A percentile compares a stretch with the other conserved stretches of the same genome.
phyloP scores from a whole-genome alignment of 2,888 invertebrate genomes.

The Xanthostigma xanthostigma region DNA sequence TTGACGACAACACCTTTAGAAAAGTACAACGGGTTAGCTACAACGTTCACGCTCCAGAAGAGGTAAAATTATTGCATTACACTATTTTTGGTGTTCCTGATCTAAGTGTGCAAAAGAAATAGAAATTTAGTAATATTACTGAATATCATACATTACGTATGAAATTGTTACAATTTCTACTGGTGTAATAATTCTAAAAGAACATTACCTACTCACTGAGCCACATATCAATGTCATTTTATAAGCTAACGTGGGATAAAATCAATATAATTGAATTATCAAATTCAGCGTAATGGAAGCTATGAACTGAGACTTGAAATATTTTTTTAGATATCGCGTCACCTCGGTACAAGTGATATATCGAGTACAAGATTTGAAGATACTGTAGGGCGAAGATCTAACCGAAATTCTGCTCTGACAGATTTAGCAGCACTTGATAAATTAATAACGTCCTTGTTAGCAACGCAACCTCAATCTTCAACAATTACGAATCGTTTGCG shows the following conservation, averaged over 20 bases:
- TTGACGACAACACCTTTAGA: constrained; percentile 51
- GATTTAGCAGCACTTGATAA: constrained; percentile 49
- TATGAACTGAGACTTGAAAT: not conserved
- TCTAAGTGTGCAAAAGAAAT: too few relatives aligned
- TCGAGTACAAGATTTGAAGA: constrained; percentile 11
- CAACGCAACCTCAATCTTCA: constrained; percentile 27
- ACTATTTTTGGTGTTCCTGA: too few relatives aligned
- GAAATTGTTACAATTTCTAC: too few relatives aligned
- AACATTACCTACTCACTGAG: too few relatives aligned
- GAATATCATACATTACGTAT: too few relatives aligned
- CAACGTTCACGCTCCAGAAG: constrained; percentile 50
- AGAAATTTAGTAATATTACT: too few relatives aligned
- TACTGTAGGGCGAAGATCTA: constrained; percentile 13
- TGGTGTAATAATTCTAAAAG: too few relatives aligned
- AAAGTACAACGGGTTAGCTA: constrained; percentile 60
- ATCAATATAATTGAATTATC: too few relatives aligned
- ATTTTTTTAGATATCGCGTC: constrained; percentile 18
- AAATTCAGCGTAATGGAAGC: too few relatives aligned
- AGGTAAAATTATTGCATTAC: constrained; percentile 29
- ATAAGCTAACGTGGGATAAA: too few relatives aligned
- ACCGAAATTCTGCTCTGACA: constrained; percentile 30
- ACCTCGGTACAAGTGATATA: constrained; percentile 16
- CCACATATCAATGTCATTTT: too few relatives aligned
- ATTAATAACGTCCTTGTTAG: constrained; percentile 42
- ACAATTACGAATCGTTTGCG: constrained; percentile 10